These are phyloP conservation scores for Lithophane leautieri DNA, from an alignment of 2,888 invertebrate species.

Conservation along the genomic window DNA sequence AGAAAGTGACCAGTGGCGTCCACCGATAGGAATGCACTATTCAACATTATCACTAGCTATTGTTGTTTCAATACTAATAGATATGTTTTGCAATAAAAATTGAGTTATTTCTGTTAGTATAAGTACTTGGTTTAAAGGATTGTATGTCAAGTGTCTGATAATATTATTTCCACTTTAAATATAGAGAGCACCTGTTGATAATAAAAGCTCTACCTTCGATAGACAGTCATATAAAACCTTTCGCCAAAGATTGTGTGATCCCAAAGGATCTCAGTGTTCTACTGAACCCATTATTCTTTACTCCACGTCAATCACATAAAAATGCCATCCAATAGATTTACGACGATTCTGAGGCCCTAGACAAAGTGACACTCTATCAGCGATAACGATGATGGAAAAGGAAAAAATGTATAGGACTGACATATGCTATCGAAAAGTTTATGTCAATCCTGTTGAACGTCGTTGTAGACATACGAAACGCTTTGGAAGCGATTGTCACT, in stretches of 20 bases:
- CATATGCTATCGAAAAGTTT: too few species aligned
- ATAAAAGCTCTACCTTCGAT: slow-evolving; percentile 4
- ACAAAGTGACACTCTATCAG: too few species aligned
- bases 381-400: too few species aligned
- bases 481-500: too few species aligned
- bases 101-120: slow-evolving; percentile 33
- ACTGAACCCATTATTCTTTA: background rate
- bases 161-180: slow-evolving; percentile 14
- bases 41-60: slow-evolving; percentile 31
- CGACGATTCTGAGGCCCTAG: too few species aligned
- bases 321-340: background rate
- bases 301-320: background rate
- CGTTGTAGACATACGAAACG: too few species aligned
- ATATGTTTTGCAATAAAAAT: slow-evolving; percentile 57
- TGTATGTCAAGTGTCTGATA: slow-evolving; percentile 32
- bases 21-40: slow-evolving; percentile 60
- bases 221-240: background rate
- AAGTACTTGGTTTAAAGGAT: slow-evolving; percentile 13
- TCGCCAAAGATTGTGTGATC: background rate
- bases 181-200: background rate
- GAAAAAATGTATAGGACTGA: too few species aligned
- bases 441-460: too few species aligned
- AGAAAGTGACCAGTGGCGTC: slow-evolving; percentile 57
- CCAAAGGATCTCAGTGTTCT: background rate
- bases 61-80: slow-evolving; percentile 45